Conservation (phyloP, 1,140 invertebrate species). For the Doryteuthis pealeii region DNA sequence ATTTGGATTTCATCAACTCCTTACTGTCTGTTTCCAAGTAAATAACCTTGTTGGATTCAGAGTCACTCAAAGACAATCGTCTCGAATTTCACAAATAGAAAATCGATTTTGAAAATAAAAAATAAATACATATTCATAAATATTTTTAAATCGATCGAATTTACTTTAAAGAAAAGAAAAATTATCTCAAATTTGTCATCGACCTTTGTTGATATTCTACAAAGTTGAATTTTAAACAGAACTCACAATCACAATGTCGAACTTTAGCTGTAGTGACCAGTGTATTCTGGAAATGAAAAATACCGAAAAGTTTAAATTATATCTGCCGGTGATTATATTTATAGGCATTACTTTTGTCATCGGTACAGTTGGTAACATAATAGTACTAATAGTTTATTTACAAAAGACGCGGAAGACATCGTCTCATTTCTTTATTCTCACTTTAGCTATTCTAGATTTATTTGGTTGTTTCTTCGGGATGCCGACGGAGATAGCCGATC, state of each 20-base stretch:
- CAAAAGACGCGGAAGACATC: slow-evolving; percentile 43
- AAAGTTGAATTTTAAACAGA: neutral
- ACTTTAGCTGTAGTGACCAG: neutral
- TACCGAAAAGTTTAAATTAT: slow-evolving; percentile 43
- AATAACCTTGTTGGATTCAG: no score
- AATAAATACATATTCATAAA: no score
- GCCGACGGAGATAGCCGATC: slow-evolving; percentile 53
- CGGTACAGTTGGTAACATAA: slow-evolving; percentile 47
- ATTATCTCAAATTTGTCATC: neutral
- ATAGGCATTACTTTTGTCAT: slow-evolving; percentile 43
- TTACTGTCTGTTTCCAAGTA: no score
- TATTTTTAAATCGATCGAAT: no score
- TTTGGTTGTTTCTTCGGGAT: slow-evolving; percentile 52
- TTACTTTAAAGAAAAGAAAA: neutral
- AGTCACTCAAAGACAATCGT: no score
- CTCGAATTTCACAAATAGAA: no score
- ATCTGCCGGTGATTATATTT: slow-evolving; percentile 51
- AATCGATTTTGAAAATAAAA: no score
- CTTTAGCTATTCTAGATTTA: slow-evolving; percentile 50
- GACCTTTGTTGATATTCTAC: neutral
- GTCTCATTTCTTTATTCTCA: slow-evolving; percentile 52
- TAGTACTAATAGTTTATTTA: slow-evolving; percentile 49
- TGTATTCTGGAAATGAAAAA: slow-evolving; percentile 24
- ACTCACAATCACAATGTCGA: neutral
- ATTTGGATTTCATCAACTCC: no score